Evolutionary conservation across 2,888 invertebrate species (phyloP).

Genomic region (Idaea aversata): DNA sequence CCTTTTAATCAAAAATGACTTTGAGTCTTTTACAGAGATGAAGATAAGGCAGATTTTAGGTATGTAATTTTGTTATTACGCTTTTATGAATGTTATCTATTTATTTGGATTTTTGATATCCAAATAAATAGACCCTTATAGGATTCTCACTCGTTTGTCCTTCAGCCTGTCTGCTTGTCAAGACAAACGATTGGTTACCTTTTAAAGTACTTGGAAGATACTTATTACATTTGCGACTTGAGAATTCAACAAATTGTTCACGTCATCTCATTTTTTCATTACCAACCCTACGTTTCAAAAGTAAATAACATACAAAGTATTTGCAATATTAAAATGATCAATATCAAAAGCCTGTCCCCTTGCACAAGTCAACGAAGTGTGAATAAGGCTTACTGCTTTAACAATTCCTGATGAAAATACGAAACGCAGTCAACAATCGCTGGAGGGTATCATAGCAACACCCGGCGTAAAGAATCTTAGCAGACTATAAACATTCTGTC

Average conservation of each 20-base stretch:
- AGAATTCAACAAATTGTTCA: not conserved
- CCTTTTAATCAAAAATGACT: not conserved
- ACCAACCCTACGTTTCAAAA: not conserved
- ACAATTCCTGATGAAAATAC: not conserved
- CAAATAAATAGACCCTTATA: too few relatives aligned
- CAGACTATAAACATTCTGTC: not conserved
- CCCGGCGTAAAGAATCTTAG: not conserved
- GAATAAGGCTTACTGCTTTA: not conserved
- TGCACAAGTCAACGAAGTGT: not conserved
- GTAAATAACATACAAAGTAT: not conserved
- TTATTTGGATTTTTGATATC: too few relatives aligned
- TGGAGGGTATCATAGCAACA: not conserved
- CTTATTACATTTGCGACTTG: not conserved
- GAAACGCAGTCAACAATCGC: not conserved
- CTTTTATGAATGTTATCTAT: too few relatives aligned
- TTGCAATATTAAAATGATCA: not conserved
- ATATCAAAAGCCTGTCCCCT: not conserved
- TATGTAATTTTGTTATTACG: too few relatives aligned
- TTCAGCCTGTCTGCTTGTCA: too few relatives aligned
- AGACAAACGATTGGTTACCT: too few relatives aligned
- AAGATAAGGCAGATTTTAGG: not conserved
- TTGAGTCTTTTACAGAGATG: not conserved
- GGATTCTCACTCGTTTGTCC: too few relatives aligned
- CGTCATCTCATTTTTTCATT: not conserved
- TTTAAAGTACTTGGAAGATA: too few relatives aligned